Evolutionary conservation across 1,140 invertebrate genomes (phyloP).

Genomic region (Heliconius hewitsoni): DNA sequence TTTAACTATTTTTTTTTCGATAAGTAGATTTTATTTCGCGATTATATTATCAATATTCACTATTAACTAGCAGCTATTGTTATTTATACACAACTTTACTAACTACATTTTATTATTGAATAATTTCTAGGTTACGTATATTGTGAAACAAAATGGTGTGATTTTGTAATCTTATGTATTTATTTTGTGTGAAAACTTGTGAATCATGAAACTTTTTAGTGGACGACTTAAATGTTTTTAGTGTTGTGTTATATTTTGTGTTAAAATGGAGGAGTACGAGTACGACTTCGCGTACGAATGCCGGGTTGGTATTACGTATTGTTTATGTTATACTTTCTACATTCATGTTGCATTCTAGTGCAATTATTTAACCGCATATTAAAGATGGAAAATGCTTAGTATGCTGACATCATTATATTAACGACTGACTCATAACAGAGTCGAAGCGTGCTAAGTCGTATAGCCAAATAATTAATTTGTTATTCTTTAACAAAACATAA

Average conservation of each 20-base stretch:
- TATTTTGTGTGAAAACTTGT: conserved; percentile 27
- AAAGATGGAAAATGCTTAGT: not conserved
- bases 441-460: not conserved
- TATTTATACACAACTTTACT: not conserved
- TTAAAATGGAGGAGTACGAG: conserved; percentile 79
- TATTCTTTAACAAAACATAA: not conserved
- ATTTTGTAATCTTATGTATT: conserved; percentile 15
- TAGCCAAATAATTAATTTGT: not conserved
- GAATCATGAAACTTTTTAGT: conserved; percentile 58
- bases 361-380: not conserved
- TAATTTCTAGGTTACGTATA: conserved; percentile 20
- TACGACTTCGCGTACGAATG: conserved; percentile 84
- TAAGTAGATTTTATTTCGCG: not conserved
- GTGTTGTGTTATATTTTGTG: conserved; percentile 57
- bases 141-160: conserved; percentile 23
- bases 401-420: not conserved
- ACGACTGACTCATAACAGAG: not conserved
- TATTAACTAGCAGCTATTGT: not conserved
- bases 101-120: not conserved
- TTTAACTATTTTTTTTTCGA: conserved; percentile 15
- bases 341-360: not conserved
- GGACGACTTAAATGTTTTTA: conserved; percentile 50
- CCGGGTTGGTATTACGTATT: conserved; percentile 77
- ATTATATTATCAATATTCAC: not conserved
- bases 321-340: conserved; percentile 11